Base-by-base conservation (phyloP, 2,888 invertebrate genomes). In the Opisthograptis luteolata region DNA sequence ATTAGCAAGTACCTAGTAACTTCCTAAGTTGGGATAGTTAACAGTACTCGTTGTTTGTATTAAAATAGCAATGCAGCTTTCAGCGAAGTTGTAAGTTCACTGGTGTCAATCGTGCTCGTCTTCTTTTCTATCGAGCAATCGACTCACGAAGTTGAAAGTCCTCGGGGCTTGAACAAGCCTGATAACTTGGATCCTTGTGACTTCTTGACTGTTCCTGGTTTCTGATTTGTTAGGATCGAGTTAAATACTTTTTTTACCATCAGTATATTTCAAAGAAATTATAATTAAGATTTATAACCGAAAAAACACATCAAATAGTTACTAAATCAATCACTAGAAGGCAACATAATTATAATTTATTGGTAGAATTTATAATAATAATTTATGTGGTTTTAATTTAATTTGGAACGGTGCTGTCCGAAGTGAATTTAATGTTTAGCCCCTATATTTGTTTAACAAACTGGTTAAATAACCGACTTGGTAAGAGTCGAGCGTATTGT, bases 91-190 rank as follows among this genome's bases (percentile, higher is more conserved):
- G 58, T 49, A 66, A 72, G 79, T 80, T 82, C 83, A 83, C 70
- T 64, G 69, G 71, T 78, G 78, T 73, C 76, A 76, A 79, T 81
- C 82, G 82, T 84, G 86, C 76, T 76, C 78, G 73, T 79, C 81
- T 80, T 70, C 76, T 70, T 72, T 79, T 79, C 73, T 83, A 87
- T 86, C 83, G 70, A 71, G 64, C 43, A 75, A 85, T 86, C 81
- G 69, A 71, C 66, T 77, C 87, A 87, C 84, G 86, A 87, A 78
- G 68, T 74, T 55, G 43, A 55, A 60, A 53, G 43, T 47, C 19
- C 30, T 49, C 42, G 42, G 52, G 42, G 15, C 42, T 41, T 37
- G 46, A 45, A 53, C 48, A 48, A 42, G 43, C 48, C 34, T 45
- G 25, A 15, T 34, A 27, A 22, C 32, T 27, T 39, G 19, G 9